phyloP scores from a whole-genome alignment of 35 echinoderm and acorn worm genomes.

The Diadema setosum region DNA sequence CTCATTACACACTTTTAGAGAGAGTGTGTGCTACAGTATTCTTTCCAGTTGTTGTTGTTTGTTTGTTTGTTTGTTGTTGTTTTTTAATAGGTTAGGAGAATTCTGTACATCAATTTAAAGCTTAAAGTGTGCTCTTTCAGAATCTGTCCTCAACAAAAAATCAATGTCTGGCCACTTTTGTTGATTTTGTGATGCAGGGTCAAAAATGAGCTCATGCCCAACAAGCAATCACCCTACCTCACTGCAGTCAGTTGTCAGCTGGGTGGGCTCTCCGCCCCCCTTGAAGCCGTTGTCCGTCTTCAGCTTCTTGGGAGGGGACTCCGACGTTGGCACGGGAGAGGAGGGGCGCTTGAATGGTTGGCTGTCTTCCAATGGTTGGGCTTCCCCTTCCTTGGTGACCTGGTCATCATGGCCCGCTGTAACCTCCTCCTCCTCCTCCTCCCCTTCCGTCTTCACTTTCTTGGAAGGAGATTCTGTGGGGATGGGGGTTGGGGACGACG shows the following conservation, averaged over 20 bases:
- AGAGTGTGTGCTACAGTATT: no score
- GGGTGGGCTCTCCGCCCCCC: background rate
- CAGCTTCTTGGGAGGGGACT: conserved; percentile 4
- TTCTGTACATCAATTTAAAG: no score
- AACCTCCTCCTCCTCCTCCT: background rate
- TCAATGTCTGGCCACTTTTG: no score
- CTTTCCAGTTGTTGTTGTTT: no score
- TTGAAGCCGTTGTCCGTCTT: conserved; percentile 1
- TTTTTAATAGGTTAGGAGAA: no score
- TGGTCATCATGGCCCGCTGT: background rate
- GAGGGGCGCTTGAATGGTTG: background rate
- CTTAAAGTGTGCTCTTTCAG: no score
- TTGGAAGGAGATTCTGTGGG: background rate
- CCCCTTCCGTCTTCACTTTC: background rate
- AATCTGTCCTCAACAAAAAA: no score
- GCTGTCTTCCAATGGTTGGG: background rate
- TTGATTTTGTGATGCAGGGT: no score
- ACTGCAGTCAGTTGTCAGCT: background rate
- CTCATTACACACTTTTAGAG: no score
- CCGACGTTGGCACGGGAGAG: background rate
- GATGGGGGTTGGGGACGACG: background rate
- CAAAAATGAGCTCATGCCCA: background rate
- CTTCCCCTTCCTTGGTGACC: background rate
- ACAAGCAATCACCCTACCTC: background rate
- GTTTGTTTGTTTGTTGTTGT: no score